Percentiles rank a stretch among this genome's conserved stretches.
These are phyloP conservation scores for Piaya cayana DNA, from an alignment of 2,113 vertebrate species.

Conservation along the genomic window DNA sequence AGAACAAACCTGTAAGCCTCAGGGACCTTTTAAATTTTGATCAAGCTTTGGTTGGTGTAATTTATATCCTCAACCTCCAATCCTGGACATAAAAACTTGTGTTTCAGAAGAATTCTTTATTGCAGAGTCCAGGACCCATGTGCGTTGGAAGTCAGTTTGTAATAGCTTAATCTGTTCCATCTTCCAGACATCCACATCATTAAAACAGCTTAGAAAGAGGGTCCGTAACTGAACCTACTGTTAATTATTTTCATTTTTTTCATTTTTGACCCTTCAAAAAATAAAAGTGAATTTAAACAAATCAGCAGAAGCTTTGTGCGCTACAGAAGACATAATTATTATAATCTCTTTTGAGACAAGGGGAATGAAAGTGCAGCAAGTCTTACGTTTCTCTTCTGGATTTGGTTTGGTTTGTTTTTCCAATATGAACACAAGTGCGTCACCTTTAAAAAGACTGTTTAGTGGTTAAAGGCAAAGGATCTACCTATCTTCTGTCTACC, in stretches of 20 bases:
- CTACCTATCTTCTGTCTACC: neutral
- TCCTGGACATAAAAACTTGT: neutral
- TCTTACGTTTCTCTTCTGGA: neutral
- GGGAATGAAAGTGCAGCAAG: neutral
- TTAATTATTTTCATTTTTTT: neutral
- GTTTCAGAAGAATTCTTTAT: neutral
- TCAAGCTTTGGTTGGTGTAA: neutral
- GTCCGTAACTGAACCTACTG: neutral
- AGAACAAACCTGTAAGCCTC: neutral
- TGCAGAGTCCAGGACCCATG: neutral
- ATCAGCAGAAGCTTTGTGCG: neutral
- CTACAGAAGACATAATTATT: neutral
- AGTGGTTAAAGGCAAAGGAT: neutral
- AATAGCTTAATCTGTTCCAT: neutral
- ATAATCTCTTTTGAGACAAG: neutral
- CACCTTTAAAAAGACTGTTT: neutral
- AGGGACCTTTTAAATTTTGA: neutral
- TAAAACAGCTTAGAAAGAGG: neutral
- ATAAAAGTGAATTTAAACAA: neutral
- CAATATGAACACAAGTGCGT: neutral
- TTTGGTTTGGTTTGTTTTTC: neutral
- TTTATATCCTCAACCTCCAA: neutral
- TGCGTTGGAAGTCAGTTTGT: neutral
- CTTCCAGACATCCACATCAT: neutral
- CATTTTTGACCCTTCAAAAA: neutral